Percentiles rank a stretch among this genome's conserved stretches.
These are phyloP conservation scores for Biston stratarius DNA, from an alignment of 2,888 invertebrate genomes.

Conservation along the genomic window DNA sequence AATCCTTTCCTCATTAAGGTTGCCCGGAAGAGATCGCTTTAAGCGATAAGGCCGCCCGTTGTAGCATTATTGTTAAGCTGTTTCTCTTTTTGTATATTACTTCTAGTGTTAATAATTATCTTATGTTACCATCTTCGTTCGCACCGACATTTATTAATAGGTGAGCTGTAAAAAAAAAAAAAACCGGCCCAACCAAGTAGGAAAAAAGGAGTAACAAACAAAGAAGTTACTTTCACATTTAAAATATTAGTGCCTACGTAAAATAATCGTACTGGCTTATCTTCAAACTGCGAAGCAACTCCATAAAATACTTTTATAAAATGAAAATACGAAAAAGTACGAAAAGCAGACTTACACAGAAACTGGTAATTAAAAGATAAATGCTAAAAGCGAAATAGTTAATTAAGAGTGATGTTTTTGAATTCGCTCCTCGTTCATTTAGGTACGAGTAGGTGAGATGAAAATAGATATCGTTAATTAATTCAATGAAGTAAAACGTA, in stretches of 20 bases:
- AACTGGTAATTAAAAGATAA: conserved; percentile 33
- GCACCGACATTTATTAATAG: no score
- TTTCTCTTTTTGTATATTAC: no score
- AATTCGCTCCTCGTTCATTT: conserved; percentile 23
- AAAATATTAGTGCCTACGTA: not conserved
- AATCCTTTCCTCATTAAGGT: no score
- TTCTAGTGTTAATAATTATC: no score
- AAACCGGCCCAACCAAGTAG: no score
- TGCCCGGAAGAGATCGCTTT: no score
- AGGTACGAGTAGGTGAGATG: conserved; percentile 15
- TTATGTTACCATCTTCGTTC: no score
- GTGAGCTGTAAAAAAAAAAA: no score
- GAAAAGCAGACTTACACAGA: conserved; percentile 23
- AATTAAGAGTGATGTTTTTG: conserved; percentile 35
- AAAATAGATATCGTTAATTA: conserved; percentile 31
- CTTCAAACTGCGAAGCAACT: not conserved
- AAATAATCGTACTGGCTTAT: conserved; percentile 1
- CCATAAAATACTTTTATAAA: conserved; percentile 18
- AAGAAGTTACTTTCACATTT: no score
- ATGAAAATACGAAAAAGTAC: conserved; percentile 23
- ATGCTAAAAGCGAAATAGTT: conserved; percentile 35
- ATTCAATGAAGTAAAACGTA: conserved; percentile 22
- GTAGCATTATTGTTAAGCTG: no score
- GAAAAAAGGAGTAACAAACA: no score
- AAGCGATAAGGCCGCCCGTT: no score